Evolutionary conservation across 30 jellyfish, hydroid and myxozoan species (phyloP).

Genomic region (Aurelia coerulea): DNA sequence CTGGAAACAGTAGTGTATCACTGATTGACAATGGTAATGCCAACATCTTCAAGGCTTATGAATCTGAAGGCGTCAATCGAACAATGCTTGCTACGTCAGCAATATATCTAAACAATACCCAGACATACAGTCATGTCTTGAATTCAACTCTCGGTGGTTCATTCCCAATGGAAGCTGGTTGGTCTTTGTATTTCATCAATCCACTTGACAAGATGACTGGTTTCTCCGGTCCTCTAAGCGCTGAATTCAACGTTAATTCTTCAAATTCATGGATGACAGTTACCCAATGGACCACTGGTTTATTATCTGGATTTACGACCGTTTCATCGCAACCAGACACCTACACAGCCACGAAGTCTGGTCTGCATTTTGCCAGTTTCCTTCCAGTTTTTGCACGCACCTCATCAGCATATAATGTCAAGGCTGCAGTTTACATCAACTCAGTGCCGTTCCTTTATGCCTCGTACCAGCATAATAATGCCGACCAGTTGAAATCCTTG

Average conservation of each 20-base stretch:
- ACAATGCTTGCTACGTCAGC: constrained; percentile 71
- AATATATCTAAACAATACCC: constrained; percentile 13
- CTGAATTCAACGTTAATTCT: constrained; percentile 9
- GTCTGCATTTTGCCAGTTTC: constrained; percentile 73
- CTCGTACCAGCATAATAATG: constrained; percentile 4
- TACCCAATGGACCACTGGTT: constrained; percentile 50
- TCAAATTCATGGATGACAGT: constrained; percentile 51
- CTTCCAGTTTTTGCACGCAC: constrained; percentile 39
- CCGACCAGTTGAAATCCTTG: constrained; percentile 33
- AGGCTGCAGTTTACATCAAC: constrained; percentile 59
- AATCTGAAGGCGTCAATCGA: constrained; percentile 58
- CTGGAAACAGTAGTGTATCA: constrained; percentile 68
- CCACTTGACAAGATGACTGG: constrained; percentile 40
- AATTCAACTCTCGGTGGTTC: constrained; percentile 21
- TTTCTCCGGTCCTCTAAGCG: constrained; percentile 35
- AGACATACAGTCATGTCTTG: constrained; percentile 22
- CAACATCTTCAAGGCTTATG: constrained; percentile 45
- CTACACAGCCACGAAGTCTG: constrained; percentile 61
- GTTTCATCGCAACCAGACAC: constrained; percentile 38
- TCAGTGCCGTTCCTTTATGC: constrained; percentile 43
- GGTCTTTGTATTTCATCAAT: constrained; percentile 70
- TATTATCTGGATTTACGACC: constrained; percentile 36
- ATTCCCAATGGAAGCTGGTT: constrained; percentile 52
- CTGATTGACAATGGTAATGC: constrained; percentile 32
- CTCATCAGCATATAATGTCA: constrained; percentile 18